Evolutionary conservation across 2,113 vertebrate genomes (phyloP), one percentile per base, ranked within the genome.

Genomic region (Sander lucioperca): DNA sequence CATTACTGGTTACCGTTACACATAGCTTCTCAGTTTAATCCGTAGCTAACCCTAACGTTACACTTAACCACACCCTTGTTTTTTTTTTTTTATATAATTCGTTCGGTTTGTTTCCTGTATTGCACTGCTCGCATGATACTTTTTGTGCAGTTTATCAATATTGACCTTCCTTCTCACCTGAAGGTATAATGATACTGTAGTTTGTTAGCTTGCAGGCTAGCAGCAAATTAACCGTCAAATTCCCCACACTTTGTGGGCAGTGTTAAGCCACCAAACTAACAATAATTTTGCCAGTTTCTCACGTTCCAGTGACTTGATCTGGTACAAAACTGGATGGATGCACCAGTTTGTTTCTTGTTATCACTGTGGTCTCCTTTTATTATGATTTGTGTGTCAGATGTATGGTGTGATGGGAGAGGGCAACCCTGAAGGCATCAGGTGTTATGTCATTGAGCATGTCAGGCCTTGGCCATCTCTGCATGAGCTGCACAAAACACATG

Each of bases 161-260:
- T 18, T 86, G 66, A 86, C 77, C 80, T 87, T 85, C 47, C 61
- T 79, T 43, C 48, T 87, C 78, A 82, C 85, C 79, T 83, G 83
- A 89, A 25, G 47, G 70, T 78, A 16, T 33, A 43, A 36, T 23
- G 23, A 13, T 12, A 43, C 73, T 27, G 45, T 66, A 25, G 16
- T 82, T 45, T 45, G 43, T 63, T 72, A 76, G 71, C 79, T 51
- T 14, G 15, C 59, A 59, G 14, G 39, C 65, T 72, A 58, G n/a
- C 58, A 71, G 45, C 1, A 23, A 74, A 54, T 13, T 81, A 53
- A 1, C 53, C 15, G 6, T 54, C 25, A 48, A 36, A 33, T n/a
- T 48, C 30, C 4, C 27, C 9, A 51, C 18, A 25, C 43, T 45
- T 54, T 27, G 21, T 23, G 19, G 3, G 23, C 5, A 56, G 61